These are phyloP conservation scores for Macroglossus sobrinus DNA, from an alignment of 2,113 vertebrate genomes.

Conservation along the genomic window DNA sequence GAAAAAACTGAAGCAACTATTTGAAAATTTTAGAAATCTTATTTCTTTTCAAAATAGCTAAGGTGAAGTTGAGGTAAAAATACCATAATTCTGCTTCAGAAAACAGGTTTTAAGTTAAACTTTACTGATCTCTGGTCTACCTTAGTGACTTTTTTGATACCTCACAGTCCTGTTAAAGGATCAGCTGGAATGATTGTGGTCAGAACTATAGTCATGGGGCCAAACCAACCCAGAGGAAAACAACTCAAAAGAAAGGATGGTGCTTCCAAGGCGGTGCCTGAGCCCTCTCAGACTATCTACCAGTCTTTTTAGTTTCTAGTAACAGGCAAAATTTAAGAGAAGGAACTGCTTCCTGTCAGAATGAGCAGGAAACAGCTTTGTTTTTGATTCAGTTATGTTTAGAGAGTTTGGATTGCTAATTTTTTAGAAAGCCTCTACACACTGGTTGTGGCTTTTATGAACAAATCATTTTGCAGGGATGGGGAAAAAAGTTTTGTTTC, in stretches of 20 bases:
- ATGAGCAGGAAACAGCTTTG: background rate
- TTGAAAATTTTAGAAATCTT: background rate
- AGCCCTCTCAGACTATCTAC: background rate
- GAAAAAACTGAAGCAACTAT: background rate
- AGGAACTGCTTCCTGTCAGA: background rate
- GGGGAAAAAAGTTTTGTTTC: background rate
- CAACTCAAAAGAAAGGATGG: background rate
- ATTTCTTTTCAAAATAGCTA: background rate
- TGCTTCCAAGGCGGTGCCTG: background rate
- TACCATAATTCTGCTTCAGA: background rate
- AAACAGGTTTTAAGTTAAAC: background rate
- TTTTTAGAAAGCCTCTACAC: background rate
- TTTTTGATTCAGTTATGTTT: background rate
- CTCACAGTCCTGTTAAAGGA: background rate
- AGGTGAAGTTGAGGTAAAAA: conserved; percentile 28
- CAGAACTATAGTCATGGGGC: background rate
- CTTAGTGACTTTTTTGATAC: background rate
- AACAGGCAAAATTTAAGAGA: background rate
- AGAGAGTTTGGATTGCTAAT: background rate
- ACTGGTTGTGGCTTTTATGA: conserved; percentile 3
- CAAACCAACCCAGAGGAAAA: background rate
- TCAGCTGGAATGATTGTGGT: background rate
- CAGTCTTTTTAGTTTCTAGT: background rate
- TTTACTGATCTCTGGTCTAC: background rate
- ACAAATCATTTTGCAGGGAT: conserved; percentile 1